Evolutionary conservation across 1,140 invertebrate species (phyloP), one percentile per base, ranked within the genome.

Genomic region (Stegodyphus mimosarum): DNA sequence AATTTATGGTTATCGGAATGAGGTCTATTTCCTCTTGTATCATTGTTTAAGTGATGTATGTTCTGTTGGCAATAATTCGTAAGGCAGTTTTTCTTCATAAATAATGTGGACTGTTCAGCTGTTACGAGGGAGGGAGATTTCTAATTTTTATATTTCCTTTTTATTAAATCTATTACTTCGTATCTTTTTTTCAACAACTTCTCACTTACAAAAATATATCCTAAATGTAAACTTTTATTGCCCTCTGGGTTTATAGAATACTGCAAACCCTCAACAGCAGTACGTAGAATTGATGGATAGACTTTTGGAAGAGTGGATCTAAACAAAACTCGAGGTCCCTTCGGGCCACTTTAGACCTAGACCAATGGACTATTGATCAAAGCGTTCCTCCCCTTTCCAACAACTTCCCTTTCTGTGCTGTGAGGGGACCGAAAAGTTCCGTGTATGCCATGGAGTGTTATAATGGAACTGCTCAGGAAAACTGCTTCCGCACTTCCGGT

Each of bases 281-380:
- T 13, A 55, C 48, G 52, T 63, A 18, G 60, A 66, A 63, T 81
- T 81, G 78, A 81, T 81, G 78, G 69, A 81, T 81, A 72, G 78
- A 81, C 18, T 48, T 72, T 72, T 69, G 66, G 55, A n/a, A 53
- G 78, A 72, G 18, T 70, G 66, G 69, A 13, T 81, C 78, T 81
- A 81, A 81, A 81, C 78, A 81, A 72, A 81, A 81, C 78, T 81
- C 55, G 53, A 18, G 6, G 49, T 81, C 78, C 78, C 78, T 69
- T 72, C 51, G 78, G 78, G 78, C 69, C 78, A 81, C 78, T 81
- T 81, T 81, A 81, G 18, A 51, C 33, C 18, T 11, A 49, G 69
- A 70, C 78, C 69, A 49, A 71, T 71, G 33, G 49, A 49, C 69
- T 64, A 81, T 81, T 81, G 78, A 81, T 81, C 78, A 81, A 15